phyloP scores from a whole-genome alignment of 1,140 invertebrate genomes.

The Zaprionus gabonicus region DNA sequence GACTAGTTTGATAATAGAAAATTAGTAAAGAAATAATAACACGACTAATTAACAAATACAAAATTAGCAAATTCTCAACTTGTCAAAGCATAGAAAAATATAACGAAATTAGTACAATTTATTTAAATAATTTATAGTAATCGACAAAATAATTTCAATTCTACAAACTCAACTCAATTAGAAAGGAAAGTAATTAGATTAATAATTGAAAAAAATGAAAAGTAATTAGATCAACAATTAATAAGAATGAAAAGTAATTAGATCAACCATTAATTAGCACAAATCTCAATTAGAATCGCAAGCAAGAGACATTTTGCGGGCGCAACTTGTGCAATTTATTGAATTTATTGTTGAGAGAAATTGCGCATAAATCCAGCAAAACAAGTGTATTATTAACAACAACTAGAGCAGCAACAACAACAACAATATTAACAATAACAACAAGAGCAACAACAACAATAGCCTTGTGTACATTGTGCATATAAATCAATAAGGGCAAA shows the following conservation, averaged over 20 bases:
- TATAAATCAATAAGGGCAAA: constrained; percentile 71
- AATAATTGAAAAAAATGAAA: not conserved
- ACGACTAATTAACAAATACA: constrained; percentile 3
- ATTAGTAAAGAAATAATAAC: not conserved
- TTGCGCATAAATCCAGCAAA: constrained; percentile 40
- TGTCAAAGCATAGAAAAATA: not conserved
- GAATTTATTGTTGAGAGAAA: not conserved
- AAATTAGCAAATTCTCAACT: not conserved
- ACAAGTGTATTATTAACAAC: constrained; percentile 30
- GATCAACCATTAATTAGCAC: not conserved
- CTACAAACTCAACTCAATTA: not conserved
- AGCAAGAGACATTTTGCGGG: not conserved
- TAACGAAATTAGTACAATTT: not conserved
- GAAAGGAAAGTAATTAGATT: not conserved
- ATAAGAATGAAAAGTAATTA: not conserved
- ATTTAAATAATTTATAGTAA: not conserved
- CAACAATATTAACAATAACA: not conserved
- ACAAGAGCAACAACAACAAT: not conserved
- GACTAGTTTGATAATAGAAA: constrained; percentile 18
- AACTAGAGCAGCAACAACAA: not conserved
- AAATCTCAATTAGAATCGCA: not conserved
- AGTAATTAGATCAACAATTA: not conserved
- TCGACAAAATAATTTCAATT: not conserved
- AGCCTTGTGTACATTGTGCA: constrained; percentile 19
- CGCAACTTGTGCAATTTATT: constrained; percentile 37